These are phyloP conservation scores for Nibea coibor DNA, from an alignment of 2,113 vertebrate species.

Conservation along the genomic window DNA sequence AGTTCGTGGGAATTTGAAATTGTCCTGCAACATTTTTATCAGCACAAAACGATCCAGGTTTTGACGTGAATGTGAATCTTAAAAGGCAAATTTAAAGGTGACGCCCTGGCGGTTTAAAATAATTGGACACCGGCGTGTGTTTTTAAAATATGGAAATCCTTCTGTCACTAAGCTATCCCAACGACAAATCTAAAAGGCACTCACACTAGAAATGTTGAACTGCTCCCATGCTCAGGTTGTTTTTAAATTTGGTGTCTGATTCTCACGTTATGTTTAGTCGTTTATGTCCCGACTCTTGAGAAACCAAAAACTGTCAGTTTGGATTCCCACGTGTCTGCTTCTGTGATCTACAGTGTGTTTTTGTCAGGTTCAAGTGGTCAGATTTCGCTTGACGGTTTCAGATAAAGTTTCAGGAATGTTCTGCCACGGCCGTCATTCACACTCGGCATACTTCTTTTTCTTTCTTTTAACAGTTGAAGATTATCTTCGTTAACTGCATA, in stretches of 20 bases:
- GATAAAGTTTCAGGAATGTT: conserved; percentile 30
- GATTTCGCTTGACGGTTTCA: conserved; percentile 4
- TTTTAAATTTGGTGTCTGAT: conserved; percentile 29
- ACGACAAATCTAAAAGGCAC: conserved; percentile 39
- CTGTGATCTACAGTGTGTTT: conserved; percentile 34
- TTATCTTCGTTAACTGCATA: conserved; percentile 42
- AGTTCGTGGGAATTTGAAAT: conserved; percentile 15
- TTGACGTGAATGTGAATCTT: conserved; percentile 55
- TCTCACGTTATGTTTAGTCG: conserved; percentile 12
- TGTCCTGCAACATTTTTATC: conserved; percentile 29
- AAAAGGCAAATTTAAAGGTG: conserved; percentile 35
- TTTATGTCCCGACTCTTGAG: conserved; percentile 33
- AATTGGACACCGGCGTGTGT: conserved; percentile 32
- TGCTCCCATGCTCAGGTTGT: conserved; percentile 62
- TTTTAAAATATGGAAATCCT: conserved; percentile 20
- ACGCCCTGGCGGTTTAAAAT: conserved; percentile 14
- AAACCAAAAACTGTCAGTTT: conserved; percentile 67
- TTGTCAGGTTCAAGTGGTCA: conserved; percentile 17
- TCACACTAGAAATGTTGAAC: conserved; percentile 10
- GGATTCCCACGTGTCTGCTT: conserved; percentile 41
- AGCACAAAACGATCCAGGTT: conserved; percentile 49
- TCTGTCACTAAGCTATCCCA: conserved; percentile 15
- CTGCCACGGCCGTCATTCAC: conserved; percentile 35
- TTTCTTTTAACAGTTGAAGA: conserved; percentile 35
- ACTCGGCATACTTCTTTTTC: conserved; percentile 9